Conservation (phyloP, 2,888 invertebrate species). For the Liodrosophila aerea region DNA sequence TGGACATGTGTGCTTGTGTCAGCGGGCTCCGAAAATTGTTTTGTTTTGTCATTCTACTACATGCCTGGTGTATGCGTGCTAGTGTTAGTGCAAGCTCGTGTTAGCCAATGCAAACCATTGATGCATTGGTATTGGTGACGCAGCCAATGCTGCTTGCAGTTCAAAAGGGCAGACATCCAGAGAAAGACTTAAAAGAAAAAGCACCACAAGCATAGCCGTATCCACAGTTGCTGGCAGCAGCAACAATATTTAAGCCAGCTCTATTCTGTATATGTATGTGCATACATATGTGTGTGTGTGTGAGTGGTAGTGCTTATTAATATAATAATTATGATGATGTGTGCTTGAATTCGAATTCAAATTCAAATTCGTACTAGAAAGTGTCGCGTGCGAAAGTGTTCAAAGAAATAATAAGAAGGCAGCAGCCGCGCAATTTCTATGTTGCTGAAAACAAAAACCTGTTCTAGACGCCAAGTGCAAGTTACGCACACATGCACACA, state of each 20-base stretch:
- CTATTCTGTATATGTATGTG: slow-evolving; percentile 20
- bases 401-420: slow-evolving; percentile 24
- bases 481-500: slow-evolving; percentile 37
- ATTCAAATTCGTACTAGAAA: slow-evolving; percentile 61
- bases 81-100: slow-evolving; percentile 57
- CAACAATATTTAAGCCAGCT: slow-evolving; percentile 58
- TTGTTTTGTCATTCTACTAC: slow-evolving; percentile 55
- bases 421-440: slow-evolving; percentile 38
- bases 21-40: slow-evolving; percentile 39
- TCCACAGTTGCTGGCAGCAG: slow-evolving; percentile 23
- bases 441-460: slow-evolving; percentile 59
- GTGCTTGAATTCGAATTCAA: slow-evolving; percentile 64
- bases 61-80: slow-evolving; percentile 36
- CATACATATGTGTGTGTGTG: slow-evolving; percentile 20
- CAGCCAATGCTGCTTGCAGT: slow-evolving; percentile 67
- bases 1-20: slow-evolving; percentile 39
- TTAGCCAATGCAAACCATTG: slow-evolving; percentile 58
- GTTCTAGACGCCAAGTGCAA: slow-evolving; percentile 71
- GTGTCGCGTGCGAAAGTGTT: slow-evolving; percentile 76
- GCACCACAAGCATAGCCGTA: too few relatives aligned
- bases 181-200: slow-evolving; percentile 34
- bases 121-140: slow-evolving; percentile 40
- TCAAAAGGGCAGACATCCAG: slow-evolving; percentile 65
- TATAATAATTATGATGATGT: slow-evolving; percentile 51
- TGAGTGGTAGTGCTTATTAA: slow-evolving; percentile 41